Evolutionary conservation across 2,113 vertebrate species (phyloP), one percentile per base, ranked within the genome.

Genomic region (Paratilapia polleni): DNA sequence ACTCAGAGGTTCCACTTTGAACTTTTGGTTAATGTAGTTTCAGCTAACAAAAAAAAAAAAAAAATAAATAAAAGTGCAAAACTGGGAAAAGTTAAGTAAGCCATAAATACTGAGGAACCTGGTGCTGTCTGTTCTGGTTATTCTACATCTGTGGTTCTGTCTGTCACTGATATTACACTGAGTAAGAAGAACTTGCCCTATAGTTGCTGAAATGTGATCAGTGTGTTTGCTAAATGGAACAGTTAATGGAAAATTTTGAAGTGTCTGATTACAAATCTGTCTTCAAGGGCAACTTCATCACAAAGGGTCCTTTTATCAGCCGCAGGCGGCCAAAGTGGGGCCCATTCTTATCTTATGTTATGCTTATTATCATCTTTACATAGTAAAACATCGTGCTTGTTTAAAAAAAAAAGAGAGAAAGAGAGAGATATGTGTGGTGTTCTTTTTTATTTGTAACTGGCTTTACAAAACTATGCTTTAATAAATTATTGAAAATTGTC

Each of bases 381-480:
- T 86, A 87, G 64, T 87, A 34, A 94, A 96, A 92, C 92, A 94
- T 93, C 95, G 95, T 96, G 93, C 94, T 97, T 88, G 92, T 96
- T 96, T 90, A 85, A 94, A 94, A 92, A 94, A 92, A 88, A 93
- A 86, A 78, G 81, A 28, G 68, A 94, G 94, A 93, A 94, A 94
- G 86, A 93, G 94, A 91, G 91, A 93, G 87, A 93, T 81, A 80
- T 91, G 82, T 93, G 89, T 92, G 84, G 91, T 94, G 85, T 87
- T 94, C 83, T 94, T 95, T 95, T 96, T 96, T 88, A 93, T 95
- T 97, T 97, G 96, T 97, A 97, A 97, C 96, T 97, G 96, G 96
- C 96, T 97, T 97, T 97, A 97, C 96, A 97, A 96, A 95, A 94
- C 86, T 89, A 94, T 96, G 95, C 93, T 97, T 97, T 96, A 97